Conservation (phyloP, 2,797 vertebrate species). For the Enteromius thamalakanensis region DNA sequence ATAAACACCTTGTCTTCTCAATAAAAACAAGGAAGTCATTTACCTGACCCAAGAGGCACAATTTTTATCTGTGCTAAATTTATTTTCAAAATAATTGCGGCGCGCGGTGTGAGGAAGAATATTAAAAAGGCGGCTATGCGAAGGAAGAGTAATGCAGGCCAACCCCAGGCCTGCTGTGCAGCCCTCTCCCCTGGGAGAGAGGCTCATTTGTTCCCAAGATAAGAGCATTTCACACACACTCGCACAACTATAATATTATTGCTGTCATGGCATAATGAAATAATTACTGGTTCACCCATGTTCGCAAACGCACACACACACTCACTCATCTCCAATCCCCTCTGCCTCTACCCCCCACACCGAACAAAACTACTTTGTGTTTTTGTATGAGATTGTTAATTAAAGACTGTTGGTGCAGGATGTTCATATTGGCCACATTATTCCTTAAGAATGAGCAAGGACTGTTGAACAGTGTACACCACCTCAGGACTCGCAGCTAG, state of each 20-base stretch:
- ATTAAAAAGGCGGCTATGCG: conserved; percentile 86
- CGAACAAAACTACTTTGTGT: conserved; percentile 45
- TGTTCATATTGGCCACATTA: conserved; percentile 41
- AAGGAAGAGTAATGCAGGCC: conserved; percentile 85
- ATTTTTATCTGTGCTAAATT: conserved; percentile 95
- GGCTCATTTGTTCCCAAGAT: conserved; percentile 84
- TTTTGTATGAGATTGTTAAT: conserved; percentile 48
- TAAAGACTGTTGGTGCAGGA: conserved; percentile 30
- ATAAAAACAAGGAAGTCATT: conserved; percentile 98
- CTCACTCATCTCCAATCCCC: conserved; percentile 40
- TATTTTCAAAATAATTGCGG: conserved; percentile 98
- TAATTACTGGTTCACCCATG: conserved; percentile 82
- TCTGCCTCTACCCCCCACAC: conserved; percentile 57
- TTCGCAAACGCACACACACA: conserved; percentile 54
- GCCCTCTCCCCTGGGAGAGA: conserved; percentile 86
- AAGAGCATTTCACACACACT: conserved; percentile 73
- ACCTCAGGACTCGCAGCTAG: neutral
- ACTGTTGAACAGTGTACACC: conserved; percentile 16
- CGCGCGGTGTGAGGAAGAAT: conserved; percentile 87
- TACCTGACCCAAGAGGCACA: conserved; percentile 97
- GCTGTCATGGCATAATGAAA: conserved; percentile 83
- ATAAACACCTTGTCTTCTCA: conserved; percentile 99
- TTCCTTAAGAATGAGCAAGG: conserved; percentile 41
- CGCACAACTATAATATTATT: conserved; percentile 79
- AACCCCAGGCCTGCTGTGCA: conserved; percentile 82